phyloP scores from a whole-genome alignment of 2,797 vertebrate species.

The Enteromius radiatus region DNA sequence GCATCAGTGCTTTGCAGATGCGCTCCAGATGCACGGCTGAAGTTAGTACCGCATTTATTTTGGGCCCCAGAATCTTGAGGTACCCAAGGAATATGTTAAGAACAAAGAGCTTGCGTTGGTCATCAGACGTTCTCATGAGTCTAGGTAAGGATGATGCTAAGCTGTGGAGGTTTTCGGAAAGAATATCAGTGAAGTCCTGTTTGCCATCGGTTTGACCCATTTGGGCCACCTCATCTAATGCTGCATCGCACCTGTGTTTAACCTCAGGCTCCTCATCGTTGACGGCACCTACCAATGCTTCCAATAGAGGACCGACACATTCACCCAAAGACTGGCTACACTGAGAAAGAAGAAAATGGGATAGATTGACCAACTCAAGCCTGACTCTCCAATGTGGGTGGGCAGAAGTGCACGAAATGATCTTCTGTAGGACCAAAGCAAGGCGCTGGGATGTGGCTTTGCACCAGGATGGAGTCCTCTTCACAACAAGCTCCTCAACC shows the following conservation, averaged over 20 bases:
- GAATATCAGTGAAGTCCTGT: slow-evolving; percentile 81
- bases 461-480: slow-evolving; percentile 83
- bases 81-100: slow-evolving; percentile 90
- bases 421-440: slow-evolving; percentile 80
- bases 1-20: slow-evolving; percentile 88
- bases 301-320: slow-evolving; percentile 82
- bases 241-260: slow-evolving; percentile 73
- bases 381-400: slow-evolving; percentile 93
- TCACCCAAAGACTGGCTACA: slow-evolving; percentile 81
- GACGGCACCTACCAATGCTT: slow-evolving; percentile 86
- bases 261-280: slow-evolving; percentile 85
- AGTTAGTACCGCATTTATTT: slow-evolving; percentile 81
- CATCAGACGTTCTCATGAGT: slow-evolving; percentile 89
- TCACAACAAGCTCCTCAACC: slow-evolving; percentile 81
- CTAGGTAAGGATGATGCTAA: slow-evolving; percentile 88
- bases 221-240: slow-evolving; percentile 75
- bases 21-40: slow-evolving; percentile 86
- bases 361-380: slow-evolving; percentile 82
- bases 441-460: slow-evolving; percentile 82
- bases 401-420: slow-evolving; percentile 81
- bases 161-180: slow-evolving; percentile 91
- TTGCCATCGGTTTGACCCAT: slow-evolving; percentile 69
- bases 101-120: slow-evolving; percentile 86
- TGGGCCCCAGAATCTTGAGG: slow-evolving; percentile 88
- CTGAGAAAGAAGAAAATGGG: slow-evolving; percentile 77